Conservation (phyloP, 2,113 vertebrate genomes). For the Daboia siamensis region DNA sequence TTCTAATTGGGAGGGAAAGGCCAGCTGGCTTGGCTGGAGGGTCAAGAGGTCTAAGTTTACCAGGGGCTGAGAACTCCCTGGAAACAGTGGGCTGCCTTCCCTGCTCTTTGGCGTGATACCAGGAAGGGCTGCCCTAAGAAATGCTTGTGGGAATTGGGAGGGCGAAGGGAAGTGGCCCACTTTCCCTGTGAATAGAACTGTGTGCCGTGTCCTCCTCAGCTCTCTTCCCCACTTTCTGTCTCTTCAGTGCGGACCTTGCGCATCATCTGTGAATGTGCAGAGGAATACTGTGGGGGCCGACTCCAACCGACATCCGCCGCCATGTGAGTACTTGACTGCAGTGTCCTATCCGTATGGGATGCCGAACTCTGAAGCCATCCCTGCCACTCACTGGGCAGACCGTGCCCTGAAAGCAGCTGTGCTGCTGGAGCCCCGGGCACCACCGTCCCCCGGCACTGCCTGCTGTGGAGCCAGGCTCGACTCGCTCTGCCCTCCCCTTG, state of each 20-base stretch:
- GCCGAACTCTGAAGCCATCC: neutral
- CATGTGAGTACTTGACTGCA: conserved; percentile 74
- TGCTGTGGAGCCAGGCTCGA: neutral
- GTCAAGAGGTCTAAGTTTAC: neutral
- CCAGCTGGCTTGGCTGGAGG: neutral
- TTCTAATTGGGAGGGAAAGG: neutral
- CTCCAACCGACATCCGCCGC: conserved; percentile 63
- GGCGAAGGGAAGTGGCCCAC: neutral
- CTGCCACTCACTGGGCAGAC: neutral
- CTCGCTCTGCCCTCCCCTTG: neutral
- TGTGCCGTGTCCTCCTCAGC: neutral
- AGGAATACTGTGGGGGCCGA: conserved; percentile 76
- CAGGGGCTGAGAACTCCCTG: neutral
- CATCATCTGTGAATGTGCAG: conserved; percentile 86
- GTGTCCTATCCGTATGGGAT: accelerated
- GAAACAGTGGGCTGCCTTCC: neutral
- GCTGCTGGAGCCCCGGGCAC: neutral
- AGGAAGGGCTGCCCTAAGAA: neutral
- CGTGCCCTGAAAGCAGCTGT: neutral
- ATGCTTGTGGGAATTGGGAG: neutral
- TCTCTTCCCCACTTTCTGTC: accelerated
- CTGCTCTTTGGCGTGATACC: neutral
- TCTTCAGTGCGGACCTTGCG: conserved; percentile 82
- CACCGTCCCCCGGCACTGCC: neutral
- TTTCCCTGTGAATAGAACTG: neutral